Evolutionary conservation across 2,888 invertebrate genomes (phyloP).

Genomic region (Megamerina dolium): DNA sequence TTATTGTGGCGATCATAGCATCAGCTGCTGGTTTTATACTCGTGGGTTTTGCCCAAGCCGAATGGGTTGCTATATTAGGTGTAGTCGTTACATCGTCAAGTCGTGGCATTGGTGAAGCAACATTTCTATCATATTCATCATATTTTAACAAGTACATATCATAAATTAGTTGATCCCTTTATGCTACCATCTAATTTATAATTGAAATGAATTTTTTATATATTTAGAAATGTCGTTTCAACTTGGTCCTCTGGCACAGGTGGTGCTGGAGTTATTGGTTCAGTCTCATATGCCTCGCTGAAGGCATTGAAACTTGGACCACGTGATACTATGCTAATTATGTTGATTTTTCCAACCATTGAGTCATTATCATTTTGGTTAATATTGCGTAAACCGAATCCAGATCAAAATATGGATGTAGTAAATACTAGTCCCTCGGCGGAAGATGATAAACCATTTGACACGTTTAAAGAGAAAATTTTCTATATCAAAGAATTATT

Average conservation of each 20-base stretch:
- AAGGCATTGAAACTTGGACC: constrained; percentile 54
- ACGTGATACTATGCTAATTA: constrained; percentile 56
- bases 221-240: constrained; percentile 60
- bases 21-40: constrained; percentile 57
- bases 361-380: constrained; percentile 56
- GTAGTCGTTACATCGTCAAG: constrained; percentile 65
- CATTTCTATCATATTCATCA: constrained; percentile 64
- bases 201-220: too few relatives aligned
- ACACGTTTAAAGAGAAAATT: constrained; percentile 50
- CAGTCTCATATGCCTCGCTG: constrained; percentile 64
- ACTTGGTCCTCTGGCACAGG: constrained; percentile 79
- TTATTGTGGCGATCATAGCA: constrained; percentile 53
- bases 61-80: constrained; percentile 58
- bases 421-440: background rate
- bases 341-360: constrained; percentile 61
- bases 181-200: background rate
- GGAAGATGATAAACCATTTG: constrained; percentile 9
- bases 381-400: constrained; percentile 43
- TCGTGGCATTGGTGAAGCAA: constrained; percentile 70
- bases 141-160: constrained; percentile 56
- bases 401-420: background rate
- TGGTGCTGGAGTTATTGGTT: constrained; percentile 67
- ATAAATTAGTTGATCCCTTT: background rate
- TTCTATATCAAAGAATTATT: constrained; percentile 53
- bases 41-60: constrained; percentile 56